phyloP scores from a whole-genome alignment of 2,888 invertebrate genomes.

The Drosophila infuscata region DNA sequence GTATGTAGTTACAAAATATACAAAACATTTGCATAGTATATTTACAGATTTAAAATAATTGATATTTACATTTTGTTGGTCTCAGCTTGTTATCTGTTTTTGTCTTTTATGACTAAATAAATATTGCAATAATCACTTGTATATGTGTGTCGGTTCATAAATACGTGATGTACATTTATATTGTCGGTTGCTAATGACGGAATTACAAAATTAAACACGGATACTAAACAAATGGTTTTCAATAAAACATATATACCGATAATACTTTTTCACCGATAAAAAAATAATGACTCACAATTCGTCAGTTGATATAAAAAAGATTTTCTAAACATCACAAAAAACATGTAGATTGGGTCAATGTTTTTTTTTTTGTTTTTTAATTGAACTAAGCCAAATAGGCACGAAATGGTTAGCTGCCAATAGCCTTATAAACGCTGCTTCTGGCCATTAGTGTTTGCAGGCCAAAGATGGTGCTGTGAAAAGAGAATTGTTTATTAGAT shows the following conservation, averaged over 20 bases:
- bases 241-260: constrained; percentile 25
- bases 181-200: constrained; percentile 18
- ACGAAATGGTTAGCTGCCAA: constrained; percentile 75
- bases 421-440: constrained; percentile 76
- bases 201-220: constrained; percentile 25
- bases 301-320: constrained; percentile 5
- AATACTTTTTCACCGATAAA: constrained; percentile 48
- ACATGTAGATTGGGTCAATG: constrained; percentile 30
- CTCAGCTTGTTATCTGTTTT: background rate
- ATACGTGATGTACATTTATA: background rate
- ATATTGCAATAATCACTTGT: background rate
- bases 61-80: constrained; percentile 35
- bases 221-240: background rate
- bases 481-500: background rate
- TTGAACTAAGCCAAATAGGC: constrained; percentile 28
- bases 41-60: constrained; percentile 5
- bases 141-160: constrained; percentile 1
- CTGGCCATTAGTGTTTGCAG: constrained; percentile 81
- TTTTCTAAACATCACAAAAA: constrained; percentile 43
- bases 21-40: background rate
- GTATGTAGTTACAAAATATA: background rate
- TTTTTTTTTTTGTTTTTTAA: constrained; percentile 10
- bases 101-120: background rate
- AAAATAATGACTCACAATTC: constrained; percentile 24
- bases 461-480: constrained; percentile 81